Evolutionary conservation across 2,888 invertebrate species (phyloP), one percentile per base, ranked within the genome.

Genomic region (Formica aserva): DNA sequence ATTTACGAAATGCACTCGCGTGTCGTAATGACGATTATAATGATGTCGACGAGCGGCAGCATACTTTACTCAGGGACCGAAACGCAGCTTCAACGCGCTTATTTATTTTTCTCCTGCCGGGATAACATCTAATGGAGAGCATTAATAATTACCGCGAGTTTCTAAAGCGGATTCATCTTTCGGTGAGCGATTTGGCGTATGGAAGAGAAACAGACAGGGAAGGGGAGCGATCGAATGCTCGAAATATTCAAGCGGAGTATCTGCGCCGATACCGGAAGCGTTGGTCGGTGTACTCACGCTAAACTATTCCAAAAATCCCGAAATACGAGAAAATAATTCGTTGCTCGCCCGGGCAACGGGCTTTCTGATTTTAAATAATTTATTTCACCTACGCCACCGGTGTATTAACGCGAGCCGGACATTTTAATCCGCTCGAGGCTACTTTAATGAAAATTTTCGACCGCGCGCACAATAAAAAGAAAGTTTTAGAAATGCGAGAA

Each of bases 111-210:
- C 72, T 84, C 35, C n/a, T 60, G 11, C 13, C 52, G 15, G 26
- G 35, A 87, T 84, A 85, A 81, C 82, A 83, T 80, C 86, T 90
- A 90, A 90, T 90, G 90, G 86, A 88, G 85, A 82, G 83, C 78
- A 87, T 90, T 85, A 90, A 90, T 90, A 88, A 90, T 90, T 90
- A 77, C 65, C 38, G 72, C 52, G 89, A 88, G 82, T 90, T 88
- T 83, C 89, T 74, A 89, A 89, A 90, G 87, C 85, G 84, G 87
- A 88, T 90, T 89, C 89, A 66, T 76, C 71, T 67, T 26, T 83
- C n/a, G 76, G 48, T 76, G 81, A 69, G 67, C 77, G 83, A 88
- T 83, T 88, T 85, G 83, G 71, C 80, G 29, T 38, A 55, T 22
- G 80, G 60, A 57, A 63, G 60, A 38, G 18, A 32, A 52, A n/a